These are phyloP conservation scores for Scolopax bukidnonensis DNA, from an alignment of 2,797 vertebrate species.

Conservation along the genomic window DNA sequence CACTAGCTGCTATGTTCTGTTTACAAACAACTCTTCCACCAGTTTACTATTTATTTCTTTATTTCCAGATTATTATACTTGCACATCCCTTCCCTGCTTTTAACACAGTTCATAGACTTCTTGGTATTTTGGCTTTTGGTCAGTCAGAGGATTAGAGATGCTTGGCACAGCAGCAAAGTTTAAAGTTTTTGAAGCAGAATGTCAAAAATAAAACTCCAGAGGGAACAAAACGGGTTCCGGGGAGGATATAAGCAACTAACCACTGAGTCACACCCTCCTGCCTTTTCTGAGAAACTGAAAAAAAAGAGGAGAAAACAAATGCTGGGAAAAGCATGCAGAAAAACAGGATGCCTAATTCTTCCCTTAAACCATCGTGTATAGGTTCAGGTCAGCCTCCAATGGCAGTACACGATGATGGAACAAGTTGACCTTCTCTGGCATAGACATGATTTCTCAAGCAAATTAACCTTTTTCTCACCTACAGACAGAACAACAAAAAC, in stretches of 20 bases:
- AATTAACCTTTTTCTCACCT: constrained; percentile 73
- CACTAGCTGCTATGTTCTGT: rapidly evolving
- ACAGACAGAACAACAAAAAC: constrained; percentile 63
- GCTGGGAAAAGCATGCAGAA: background rate
- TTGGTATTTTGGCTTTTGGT: background rate
- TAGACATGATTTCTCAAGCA: constrained; percentile 70
- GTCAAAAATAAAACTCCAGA: background rate
- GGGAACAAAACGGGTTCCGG: background rate
- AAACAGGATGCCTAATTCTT: constrained; percentile 45
- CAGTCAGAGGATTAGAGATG: background rate
- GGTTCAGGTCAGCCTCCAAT: constrained; percentile 51
- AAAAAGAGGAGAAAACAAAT: background rate
- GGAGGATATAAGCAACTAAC: background rate
- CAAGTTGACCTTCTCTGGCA: constrained; percentile 71
- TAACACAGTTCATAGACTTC: background rate
- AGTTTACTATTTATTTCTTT: background rate
- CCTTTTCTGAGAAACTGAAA: background rate
- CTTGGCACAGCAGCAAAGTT: background rate
- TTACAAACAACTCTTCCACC: no score
- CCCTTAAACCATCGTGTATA: background rate
- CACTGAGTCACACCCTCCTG: background rate
- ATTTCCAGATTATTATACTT: background rate
- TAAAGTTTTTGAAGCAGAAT: background rate
- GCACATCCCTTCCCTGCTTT: background rate
- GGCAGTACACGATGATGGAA: constrained; percentile 63